Evolutionary conservation across 2,113 vertebrate species (phyloP), one percentile per base, ranked within the genome.

Genomic region (Pyxicephalus adspersus): DNA sequence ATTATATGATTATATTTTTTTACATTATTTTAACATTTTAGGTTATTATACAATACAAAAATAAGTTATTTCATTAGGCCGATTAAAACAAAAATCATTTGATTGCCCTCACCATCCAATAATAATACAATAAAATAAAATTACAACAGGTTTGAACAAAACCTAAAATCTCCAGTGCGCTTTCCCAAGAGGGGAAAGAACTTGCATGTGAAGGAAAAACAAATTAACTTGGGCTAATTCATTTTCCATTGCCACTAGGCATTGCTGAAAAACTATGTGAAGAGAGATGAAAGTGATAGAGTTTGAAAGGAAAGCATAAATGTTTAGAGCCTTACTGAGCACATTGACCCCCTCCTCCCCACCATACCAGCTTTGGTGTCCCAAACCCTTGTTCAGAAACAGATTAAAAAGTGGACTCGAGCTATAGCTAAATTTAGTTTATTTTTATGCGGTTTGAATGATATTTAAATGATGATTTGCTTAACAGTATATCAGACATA

Each of bases 221-320:
- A 83, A 80, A 87, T 86, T 83, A 81, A 83, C 77, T 83, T 68
- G 17, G 85, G 81, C 83, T 87, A 80, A 85, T 86, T 87, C 64
- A 34, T 85, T 90, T 87, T 89, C 87, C 87, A 84, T 83, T 25
- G 83, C 87, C 81, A 58, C 78, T 75, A 77, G 85, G 85, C 85
- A 86, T 2, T 23, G 64, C 82, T 90, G 84, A 83, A 72, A 88
- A 85, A 88, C 77, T 31, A 4, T 83, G 19, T 3, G 76, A 83
- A 84, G 64, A n/a, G 81, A 86, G 83, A 86, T 88, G 84, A 88
- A 87, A 90, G 86, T 0, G 8, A 85, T 23, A 31, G 81, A 77
- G 28, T 79, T 86, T 88, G 80, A 85, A 85, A 86, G 83, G 83
- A 87, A 65, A 85, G 31, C 16, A 18, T n/a, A 77, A 81, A 68